These are phyloP conservation scores for Typhlomys cinereus DNA, from an alignment of 2,113 vertebrate species.

Conservation along the genomic window DNA sequence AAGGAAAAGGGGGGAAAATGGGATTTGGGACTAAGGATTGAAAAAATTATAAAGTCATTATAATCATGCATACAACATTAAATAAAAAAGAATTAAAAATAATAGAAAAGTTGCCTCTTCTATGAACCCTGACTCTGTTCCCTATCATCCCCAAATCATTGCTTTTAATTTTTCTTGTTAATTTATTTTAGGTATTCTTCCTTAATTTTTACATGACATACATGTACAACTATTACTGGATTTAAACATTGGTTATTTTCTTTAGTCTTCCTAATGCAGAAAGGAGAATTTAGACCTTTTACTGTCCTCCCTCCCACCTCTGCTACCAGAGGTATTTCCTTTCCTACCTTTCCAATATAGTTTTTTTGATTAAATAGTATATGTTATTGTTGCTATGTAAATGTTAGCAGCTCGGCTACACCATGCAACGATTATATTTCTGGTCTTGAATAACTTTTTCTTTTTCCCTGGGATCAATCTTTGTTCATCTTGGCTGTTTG, in stretches of 20 bases:
- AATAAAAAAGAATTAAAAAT: neutral
- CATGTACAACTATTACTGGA: neutral
- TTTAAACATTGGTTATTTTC: neutral
- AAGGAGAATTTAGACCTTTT: neutral
- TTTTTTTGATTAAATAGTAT: neutral
- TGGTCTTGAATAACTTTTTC: slow-evolving; percentile 42
- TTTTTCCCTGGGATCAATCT: neutral
- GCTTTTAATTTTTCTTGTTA: neutral
- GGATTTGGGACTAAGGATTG: too few relatives aligned
- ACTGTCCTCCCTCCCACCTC: neutral
- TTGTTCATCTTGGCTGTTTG: slow-evolving; percentile 41
- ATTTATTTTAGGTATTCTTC: neutral
- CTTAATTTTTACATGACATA: slow-evolving; percentile 10
- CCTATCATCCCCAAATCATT: neutral
- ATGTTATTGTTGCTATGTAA: neutral
- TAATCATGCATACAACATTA: too few relatives aligned
- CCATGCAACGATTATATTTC: neutral
- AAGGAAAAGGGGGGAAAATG: too few relatives aligned
- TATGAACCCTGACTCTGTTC: neutral
- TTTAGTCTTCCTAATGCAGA: neutral
- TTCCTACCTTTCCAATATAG: neutral
- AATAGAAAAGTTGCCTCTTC: neutral
- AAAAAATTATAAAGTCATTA: too few relatives aligned
- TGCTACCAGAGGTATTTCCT: neutral
- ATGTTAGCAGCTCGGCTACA: neutral